Percentiles rank a stretch among this genome's conserved stretches.
phyloP scores from a whole-genome alignment of 2,888 invertebrate species.

The Trachelus tabidus region DNA sequence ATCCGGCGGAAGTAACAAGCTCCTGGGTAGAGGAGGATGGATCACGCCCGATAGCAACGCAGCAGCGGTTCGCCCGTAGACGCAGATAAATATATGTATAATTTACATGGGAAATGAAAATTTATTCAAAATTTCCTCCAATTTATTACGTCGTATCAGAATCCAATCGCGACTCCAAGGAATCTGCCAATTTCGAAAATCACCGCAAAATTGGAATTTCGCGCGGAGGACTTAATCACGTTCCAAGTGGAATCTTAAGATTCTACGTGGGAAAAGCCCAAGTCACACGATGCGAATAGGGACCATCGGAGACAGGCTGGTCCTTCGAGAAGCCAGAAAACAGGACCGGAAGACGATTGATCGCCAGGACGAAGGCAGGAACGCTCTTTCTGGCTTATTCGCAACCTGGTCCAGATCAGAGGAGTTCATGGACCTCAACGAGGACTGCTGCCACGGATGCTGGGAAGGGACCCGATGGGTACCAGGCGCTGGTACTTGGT shows the following conservation, averaged over 20 bases:
- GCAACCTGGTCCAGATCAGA: background rate
- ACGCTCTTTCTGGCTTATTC: background rate
- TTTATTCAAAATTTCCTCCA: background rate
- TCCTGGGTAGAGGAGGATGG: background rate
- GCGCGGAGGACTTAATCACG: background rate
- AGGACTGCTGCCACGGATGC: background rate
- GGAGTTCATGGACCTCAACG: background rate
- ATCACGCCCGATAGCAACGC: background rate
- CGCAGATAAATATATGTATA: background rate
- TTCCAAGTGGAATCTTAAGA: background rate
- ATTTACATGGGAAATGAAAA: background rate
- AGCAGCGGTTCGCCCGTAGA: background rate
- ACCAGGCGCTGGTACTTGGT: slow-evolving; percentile 32
- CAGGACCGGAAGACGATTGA: background rate
- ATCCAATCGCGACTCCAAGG: background rate
- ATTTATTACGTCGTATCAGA: background rate
- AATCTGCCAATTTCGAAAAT: background rate
- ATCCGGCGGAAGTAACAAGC: slow-evolving; percentile 6
- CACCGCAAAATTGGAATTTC: background rate
- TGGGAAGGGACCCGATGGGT: background rate
- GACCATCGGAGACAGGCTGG: background rate
- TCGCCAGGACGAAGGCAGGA: background rate
- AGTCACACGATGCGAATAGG: background rate
- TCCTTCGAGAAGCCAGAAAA: background rate
- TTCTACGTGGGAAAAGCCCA: background rate